These are phyloP conservation scores for Geococcyx californianus DNA, from an alignment of 2,113 vertebrate species.

Conservation along the genomic window DNA sequence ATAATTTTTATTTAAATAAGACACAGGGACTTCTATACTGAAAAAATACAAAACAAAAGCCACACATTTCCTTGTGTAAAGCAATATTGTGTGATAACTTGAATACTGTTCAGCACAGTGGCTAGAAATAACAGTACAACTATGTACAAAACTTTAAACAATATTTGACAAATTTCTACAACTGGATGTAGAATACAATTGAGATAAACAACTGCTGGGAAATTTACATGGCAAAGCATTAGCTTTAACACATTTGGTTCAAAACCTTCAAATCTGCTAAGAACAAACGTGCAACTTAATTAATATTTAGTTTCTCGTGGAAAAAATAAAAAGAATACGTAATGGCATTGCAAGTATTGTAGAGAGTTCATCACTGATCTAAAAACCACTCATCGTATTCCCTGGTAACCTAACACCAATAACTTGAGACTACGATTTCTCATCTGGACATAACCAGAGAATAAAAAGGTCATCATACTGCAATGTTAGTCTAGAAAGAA, in stretches of 20 bases:
- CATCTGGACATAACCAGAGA: conserved; percentile 65
- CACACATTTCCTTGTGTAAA: conserved; percentile 84
- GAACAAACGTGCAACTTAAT: conserved; percentile 77
- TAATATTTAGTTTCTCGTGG: conserved; percentile 79
- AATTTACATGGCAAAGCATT: conserved; percentile 78
- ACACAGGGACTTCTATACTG: conserved; percentile 87
- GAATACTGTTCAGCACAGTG: conserved; percentile 83
- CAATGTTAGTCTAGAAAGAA: conserved; percentile 64
- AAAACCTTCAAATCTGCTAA: conserved; percentile 72
- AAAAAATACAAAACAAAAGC: conserved; percentile 89
- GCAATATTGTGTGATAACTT: conserved; percentile 80
- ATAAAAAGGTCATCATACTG: conserved; percentile 53
- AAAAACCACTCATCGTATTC: conserved; percentile 48
- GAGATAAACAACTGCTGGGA: conserved; percentile 77
- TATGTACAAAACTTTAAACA: conserved; percentile 84
- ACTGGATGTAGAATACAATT: conserved; percentile 76
- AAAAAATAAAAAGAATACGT: conserved; percentile 64
- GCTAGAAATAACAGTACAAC: conserved; percentile 81
- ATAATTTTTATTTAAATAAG: conserved; percentile 95
- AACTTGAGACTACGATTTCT: conserved; percentile 57
- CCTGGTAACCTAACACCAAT: conserved; percentile 56
- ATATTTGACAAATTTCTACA: conserved; percentile 79
- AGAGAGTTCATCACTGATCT: conserved; percentile 68
- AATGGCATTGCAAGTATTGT: conserved; percentile 67
- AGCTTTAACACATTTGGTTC: conserved; percentile 79